phyloP scores from a whole-genome alignment of 2,113 vertebrate species.

The Ifrita kowaldi region DNA sequence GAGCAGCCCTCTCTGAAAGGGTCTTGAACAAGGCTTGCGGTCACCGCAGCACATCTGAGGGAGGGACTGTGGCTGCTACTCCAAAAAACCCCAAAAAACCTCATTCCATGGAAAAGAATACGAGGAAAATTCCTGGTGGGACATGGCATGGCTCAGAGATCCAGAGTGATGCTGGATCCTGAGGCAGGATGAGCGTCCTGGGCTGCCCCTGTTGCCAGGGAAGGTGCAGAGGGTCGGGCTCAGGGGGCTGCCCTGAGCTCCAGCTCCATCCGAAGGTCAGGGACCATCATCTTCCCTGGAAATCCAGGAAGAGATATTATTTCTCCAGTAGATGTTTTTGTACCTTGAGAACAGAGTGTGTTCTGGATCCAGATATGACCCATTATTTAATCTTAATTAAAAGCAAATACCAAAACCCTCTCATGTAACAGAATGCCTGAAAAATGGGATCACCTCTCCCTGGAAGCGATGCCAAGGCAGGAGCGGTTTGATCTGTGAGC shows the following conservation, averaged over 20 bases:
- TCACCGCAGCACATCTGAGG: neutral
- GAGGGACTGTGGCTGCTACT: neutral
- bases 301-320: neutral
- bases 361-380: neutral
- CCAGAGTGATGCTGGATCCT: rapidly evolving
- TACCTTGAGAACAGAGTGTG: neutral
- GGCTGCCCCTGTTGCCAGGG: neutral
- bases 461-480: neutral
- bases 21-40: neutral
- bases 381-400: slow-evolving; percentile 30
- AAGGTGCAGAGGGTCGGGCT: neutral
- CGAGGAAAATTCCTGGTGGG: neutral
- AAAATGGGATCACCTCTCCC: neutral
- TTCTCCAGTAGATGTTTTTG: neutral
- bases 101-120: neutral
- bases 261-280: neutral
- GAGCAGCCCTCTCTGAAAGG: neutral
- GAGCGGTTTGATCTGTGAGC: neutral
- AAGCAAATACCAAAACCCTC: neutral
- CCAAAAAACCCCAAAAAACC: neutral
- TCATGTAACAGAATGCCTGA: neutral
- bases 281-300: neutral
- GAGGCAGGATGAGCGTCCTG: neutral
- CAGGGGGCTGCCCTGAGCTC: neutral
- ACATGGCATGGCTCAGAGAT: neutral